Evolutionary conservation across 2,797 vertebrate species (phyloP), one percentile per base, ranked within the genome.

Genomic region (Halcyon badia): DNA sequence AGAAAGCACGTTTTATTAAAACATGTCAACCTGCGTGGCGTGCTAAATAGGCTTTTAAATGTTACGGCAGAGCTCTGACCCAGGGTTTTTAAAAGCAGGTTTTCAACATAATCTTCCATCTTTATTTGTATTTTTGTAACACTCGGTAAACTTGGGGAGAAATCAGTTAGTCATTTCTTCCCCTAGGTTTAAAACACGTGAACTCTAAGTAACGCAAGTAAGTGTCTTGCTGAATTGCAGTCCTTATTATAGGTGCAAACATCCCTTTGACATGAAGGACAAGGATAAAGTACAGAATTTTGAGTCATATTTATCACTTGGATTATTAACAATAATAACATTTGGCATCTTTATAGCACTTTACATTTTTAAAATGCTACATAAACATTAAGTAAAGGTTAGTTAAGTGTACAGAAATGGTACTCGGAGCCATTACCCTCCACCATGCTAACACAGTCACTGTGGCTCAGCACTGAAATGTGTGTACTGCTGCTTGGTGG

Each of bases 361-460:
- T 93, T 87, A 66, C 84, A 69, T 94, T 94, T 94, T 89, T 89
- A 89, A 91, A 97, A 93, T 76, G 94, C 83, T 77, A 90, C 90
- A 96, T 95, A 96, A 96, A 97, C 92, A 92, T 96, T 94, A 93
- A 93, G 86, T 96, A 97, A 96, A 91, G 94, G 94, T 89, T 80
- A 96, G 90, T 83, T 97, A 97, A 96, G 76, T 96, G 94, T 5
- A 6, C 90, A 96, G 93, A 95, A 96, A 95, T 94, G 94, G 93
- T 92, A 97, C 85, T 83, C 92, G 89, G 82, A 95, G 86, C 86
- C 89, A 95, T 97, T 97, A 86, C 78, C 69, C 86, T 97, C 90
- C 87, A 78, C 81, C 41, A 33, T 10, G 24, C 72, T 77, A 71
- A 54, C 1, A 2, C 54, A 90, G 72, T 75, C 65, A 8, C 81